These are phyloP conservation scores for Arvicanthis niloticus DNA, from an alignment of 2,113 vertebrate genomes.

Conservation along the genomic window DNA sequence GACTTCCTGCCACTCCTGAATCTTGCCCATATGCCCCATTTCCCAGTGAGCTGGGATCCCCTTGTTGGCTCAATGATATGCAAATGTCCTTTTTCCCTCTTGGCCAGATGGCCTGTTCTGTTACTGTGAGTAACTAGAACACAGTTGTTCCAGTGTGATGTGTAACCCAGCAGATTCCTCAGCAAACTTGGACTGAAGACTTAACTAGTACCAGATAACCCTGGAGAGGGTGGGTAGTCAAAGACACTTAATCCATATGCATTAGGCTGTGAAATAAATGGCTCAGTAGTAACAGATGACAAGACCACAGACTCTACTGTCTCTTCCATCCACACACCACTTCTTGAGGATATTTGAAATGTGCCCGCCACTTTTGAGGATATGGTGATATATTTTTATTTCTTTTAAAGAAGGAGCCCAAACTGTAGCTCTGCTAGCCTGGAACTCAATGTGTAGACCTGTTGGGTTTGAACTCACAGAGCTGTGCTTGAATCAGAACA, in stretches of 20 bases:
- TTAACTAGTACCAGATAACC: neutral
- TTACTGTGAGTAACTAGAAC: neutral
- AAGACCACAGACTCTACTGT: neutral
- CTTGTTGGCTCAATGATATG: neutral
- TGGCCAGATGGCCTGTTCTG: neutral
- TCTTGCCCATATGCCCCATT: neutral
- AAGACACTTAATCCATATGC: neutral
- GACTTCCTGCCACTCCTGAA: slow-evolving; percentile 10
- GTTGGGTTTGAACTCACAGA: neutral
- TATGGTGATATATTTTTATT: too few species aligned
- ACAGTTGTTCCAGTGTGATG: neutral
- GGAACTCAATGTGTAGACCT: neutral
- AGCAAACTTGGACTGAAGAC: neutral
- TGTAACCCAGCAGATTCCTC: neutral
- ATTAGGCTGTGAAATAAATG: neutral
- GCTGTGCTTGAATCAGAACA: too few species aligned
- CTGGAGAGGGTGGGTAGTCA: neutral
- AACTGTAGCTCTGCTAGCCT: neutral
- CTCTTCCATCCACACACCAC: neutral
- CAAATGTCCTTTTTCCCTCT: neutral
- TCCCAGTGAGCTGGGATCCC: neutral
- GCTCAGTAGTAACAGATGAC: neutral
- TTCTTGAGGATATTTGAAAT: neutral
- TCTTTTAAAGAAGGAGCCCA: neutral
- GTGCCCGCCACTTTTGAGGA: neutral